A percentile compares a stretch with the other conserved stretches of the same genome.
Conservation (phyloP, 2,888 invertebrate species). For the Callinectes sapidus region DNA sequence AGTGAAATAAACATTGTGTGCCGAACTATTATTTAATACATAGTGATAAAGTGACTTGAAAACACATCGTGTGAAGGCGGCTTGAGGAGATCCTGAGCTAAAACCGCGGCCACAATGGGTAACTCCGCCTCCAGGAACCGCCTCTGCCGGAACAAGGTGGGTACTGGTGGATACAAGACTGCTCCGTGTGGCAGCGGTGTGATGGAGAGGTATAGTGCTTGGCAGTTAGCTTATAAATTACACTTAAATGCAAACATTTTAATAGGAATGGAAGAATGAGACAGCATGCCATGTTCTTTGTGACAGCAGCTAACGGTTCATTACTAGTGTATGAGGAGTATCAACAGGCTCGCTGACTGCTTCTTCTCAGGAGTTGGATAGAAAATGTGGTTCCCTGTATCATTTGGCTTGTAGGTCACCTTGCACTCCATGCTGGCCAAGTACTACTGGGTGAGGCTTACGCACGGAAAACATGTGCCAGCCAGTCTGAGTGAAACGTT, state of each 20-base stretch:
- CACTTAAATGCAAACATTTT: not conserved
- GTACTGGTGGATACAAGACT: not conserved
- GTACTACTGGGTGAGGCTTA: not conserved
- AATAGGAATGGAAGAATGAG: not conserved
- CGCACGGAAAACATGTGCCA: not conserved
- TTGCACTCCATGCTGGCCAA: not conserved
- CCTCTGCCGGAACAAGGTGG: slow-evolving; percentile 3
- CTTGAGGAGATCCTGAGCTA: not conserved
- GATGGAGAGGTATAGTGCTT: not conserved
- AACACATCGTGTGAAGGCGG: not conserved
- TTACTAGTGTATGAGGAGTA: not conserved
- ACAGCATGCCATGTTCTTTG: not conserved
- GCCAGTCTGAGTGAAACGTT: not conserved
- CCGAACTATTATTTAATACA: not conserved
- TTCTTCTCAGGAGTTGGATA: not conserved
- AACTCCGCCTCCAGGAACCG: not conserved
- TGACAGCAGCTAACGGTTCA: not conserved
- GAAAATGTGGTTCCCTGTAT: not conserved
- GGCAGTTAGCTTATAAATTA: not conserved
- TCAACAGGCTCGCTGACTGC: not conserved
- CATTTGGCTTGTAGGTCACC: not conserved
- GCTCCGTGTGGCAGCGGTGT: not conserved
- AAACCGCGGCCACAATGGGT: not conserved
- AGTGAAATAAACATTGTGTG: not conserved
- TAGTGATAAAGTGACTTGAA: not conserved